These are phyloP conservation scores for Agrotis segetum DNA, from an alignment of 2,888 invertebrate genomes.

Conservation along the genomic window DNA sequence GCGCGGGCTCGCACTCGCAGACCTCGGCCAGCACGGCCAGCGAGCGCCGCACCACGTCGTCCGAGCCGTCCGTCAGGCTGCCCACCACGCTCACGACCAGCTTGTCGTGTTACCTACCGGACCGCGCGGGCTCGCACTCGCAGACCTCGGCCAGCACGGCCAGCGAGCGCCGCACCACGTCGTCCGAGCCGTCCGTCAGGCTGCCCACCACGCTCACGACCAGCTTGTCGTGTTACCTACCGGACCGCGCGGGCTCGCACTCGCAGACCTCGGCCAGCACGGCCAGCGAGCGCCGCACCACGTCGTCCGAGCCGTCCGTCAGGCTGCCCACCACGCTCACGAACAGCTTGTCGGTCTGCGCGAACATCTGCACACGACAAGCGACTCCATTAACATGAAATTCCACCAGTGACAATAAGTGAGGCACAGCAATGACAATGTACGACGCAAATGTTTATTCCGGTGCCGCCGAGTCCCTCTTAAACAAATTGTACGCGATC, in stretches of 20 bases:
- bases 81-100: conserved; percentile 95
- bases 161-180: conserved; percentile 98
- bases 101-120: conserved; percentile 80
- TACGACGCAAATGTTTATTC: too few species aligned
- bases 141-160: conserved; percentile 97
- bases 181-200: conserved; percentile 92
- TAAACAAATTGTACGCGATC: too few species aligned
- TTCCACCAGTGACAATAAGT: too few species aligned
- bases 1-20: conserved; percentile 77
- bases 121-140: conserved; percentile 70
- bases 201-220: neutral
- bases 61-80: conserved; percentile 97
- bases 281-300: conserved; percentile 97
- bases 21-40: conserved; percentile 97
- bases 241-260: conserved; percentile 60
- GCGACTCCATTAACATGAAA: neutral
- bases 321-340: conserved; percentile 95
- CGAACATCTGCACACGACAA: conserved; percentile 91
- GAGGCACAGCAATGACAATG: too few species aligned
- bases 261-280: conserved; percentile 96
- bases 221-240: neutral
- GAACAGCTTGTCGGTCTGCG: conserved; percentile 94
- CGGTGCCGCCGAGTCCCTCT: too few species aligned
- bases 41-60: conserved; percentile 98
- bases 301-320: conserved; percentile 98